These are phyloP conservation scores for Eristalis tenax DNA, from an alignment of 2,888 invertebrate genomes.

Conservation along the genomic window DNA sequence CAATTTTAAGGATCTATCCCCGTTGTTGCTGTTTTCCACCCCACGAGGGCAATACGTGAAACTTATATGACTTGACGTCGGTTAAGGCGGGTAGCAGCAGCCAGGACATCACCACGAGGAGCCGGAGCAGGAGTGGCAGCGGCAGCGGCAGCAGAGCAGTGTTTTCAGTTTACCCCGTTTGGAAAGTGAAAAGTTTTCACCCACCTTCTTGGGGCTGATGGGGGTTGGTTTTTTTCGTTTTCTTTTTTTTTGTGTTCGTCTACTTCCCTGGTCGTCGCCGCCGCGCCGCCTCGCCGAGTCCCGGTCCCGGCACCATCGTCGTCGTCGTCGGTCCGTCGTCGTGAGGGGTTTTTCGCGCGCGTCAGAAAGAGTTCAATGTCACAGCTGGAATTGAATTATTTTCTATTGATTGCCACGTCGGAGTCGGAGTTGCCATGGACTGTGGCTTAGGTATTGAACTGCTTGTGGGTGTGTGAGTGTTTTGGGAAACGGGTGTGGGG, in stretches of 20 bases:
- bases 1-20: conserved; percentile 71
- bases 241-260: background rate
- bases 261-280: background rate
- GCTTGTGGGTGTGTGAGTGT: background rate
- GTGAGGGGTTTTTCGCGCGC: conserved; percentile 54
- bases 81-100: background rate
- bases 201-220: conserved; percentile 31
- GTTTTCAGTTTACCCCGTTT: conserved; percentile 52
- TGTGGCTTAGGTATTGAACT: conserved; percentile 8
- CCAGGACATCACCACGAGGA: background rate
- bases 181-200: conserved; percentile 40
- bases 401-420: conserved; percentile 66
- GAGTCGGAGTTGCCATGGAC: conserved; percentile 12
- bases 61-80: conserved; percentile 41
- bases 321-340: background rate
- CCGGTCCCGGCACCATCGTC: background rate
- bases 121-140: background rate
- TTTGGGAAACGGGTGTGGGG: background rate
- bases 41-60: conserved; percentile 15
- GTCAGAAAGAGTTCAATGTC: conserved; percentile 72
- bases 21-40: conserved; percentile 30
- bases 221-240: background rate
- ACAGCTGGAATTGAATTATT: conserved; percentile 72
- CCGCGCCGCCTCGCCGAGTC: too few species aligned
- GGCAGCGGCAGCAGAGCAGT: conserved; percentile 10